A percentile compares a stretch with the other conserved stretches of the same genome.
These are phyloP conservation scores for Phymorhynchus buccinoides DNA, from an alignment of 1,140 invertebrate species.

Conservation along the genomic window DNA sequence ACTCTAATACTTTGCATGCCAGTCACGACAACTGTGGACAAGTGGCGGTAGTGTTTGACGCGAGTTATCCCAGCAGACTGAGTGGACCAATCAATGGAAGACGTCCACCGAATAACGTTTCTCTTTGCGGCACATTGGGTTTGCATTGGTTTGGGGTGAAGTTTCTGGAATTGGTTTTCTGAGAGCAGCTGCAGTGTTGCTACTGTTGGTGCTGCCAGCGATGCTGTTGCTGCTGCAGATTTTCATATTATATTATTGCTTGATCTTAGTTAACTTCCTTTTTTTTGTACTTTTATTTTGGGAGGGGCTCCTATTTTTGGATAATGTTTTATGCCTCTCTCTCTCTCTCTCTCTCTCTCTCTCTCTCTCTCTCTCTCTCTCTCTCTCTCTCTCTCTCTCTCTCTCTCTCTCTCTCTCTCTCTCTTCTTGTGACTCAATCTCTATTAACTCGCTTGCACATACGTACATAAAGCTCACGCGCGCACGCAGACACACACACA, in stretches of 20 bases:
- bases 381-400: background rate
- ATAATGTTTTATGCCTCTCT: too few species aligned
- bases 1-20: slow-evolving; percentile 40
- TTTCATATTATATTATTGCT: too few species aligned
- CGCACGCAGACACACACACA: too few species aligned
- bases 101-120: background rate
- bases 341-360: too few species aligned
- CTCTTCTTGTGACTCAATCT: too few species aligned
- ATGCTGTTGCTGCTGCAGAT: too few species aligned
- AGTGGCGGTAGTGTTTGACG: slow-evolving; percentile 40
- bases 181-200: background rate
- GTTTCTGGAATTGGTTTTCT: background rate
- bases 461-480: too few species aligned
- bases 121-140: background rate
- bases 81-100: slow-evolving; percentile 27
- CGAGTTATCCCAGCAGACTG: slow-evolving; percentile 40
- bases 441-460: too few species aligned
- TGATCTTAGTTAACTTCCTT: too few species aligned
- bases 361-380: background rate
- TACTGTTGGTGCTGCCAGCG: too few species aligned
- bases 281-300: too few species aligned
- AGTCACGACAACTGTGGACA: slow-evolving; percentile 33
- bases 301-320: too few species aligned
- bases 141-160: background rate
- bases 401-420: background rate